Conservation (phyloP, 1,140 invertebrate genomes). For the Drosophila saltans region DNA sequence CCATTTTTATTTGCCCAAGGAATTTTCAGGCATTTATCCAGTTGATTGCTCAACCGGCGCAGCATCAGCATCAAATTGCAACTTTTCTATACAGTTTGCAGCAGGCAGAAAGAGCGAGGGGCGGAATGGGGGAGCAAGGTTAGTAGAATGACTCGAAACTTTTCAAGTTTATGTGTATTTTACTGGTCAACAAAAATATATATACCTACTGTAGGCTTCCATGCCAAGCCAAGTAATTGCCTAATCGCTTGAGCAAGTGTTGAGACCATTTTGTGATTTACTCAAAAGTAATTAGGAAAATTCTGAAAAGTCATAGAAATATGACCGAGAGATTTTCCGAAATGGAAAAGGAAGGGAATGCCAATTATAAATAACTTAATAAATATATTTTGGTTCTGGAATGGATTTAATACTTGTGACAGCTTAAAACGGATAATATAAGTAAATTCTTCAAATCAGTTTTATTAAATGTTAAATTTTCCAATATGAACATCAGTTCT, state of each 20-base stretch:
- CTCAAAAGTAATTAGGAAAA: constrained; percentile 31
- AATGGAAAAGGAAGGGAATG: neutral
- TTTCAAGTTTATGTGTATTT: constrained; percentile 30
- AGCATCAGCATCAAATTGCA: constrained; percentile 38
- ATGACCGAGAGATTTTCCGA: neutral
- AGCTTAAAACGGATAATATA: too few species aligned
- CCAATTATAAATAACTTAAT: constrained; percentile 10
- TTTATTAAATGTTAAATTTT: neutral
- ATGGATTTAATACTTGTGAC: too few species aligned
- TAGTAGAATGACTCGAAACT: constrained; percentile 34
- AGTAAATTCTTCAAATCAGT: neutral
- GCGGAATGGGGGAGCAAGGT: neutral
- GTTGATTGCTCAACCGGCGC: constrained; percentile 39
- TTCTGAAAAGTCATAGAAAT: constrained; percentile 34
- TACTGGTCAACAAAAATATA: constrained; percentile 11
- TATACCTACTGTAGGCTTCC: constrained; percentile 7
- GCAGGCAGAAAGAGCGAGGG: neutral
- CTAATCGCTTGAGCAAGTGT: constrained; percentile 44
- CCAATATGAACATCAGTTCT: neutral
- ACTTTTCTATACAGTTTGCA: constrained; percentile 20
- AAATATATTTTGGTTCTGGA: neutral
- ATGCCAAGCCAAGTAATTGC: constrained; percentile 36
- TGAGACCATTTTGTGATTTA: constrained; percentile 33
- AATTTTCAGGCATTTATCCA: constrained; percentile 40
- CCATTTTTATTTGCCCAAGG: constrained; percentile 34